Conservation (phyloP, 2,888 invertebrate species). For the Kuschelorhynchus macadamiae region DNA sequence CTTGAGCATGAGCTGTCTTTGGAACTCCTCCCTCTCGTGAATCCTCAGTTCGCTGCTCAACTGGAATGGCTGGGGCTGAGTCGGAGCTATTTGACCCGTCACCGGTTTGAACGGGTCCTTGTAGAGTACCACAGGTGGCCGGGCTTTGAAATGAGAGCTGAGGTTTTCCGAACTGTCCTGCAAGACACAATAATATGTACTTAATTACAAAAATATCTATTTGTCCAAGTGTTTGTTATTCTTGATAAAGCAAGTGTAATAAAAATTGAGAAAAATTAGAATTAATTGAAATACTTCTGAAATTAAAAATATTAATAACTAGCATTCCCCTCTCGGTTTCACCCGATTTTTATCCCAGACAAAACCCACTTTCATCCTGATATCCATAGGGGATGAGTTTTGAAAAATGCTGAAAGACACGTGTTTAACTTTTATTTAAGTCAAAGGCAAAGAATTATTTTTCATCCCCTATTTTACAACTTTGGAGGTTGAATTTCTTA, state of each 20-base stretch:
- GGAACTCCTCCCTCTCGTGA: slow-evolving; percentile 74
- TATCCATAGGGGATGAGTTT: too few species aligned
- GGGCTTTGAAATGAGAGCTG: slow-evolving; percentile 73
- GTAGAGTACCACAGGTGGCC: slow-evolving; percentile 74
- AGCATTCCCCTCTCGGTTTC: too few species aligned
- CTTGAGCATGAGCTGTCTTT: slow-evolving; percentile 72
- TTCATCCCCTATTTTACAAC: too few species aligned
- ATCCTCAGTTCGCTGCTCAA: slow-evolving; percentile 78
- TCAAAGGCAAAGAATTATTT: too few species aligned
- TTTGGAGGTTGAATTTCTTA: too few species aligned
- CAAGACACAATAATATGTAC: slow-evolving; percentile 22
- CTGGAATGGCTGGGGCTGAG: slow-evolving; percentile 71
- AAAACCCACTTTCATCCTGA: too few species aligned
- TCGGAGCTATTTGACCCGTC: slow-evolving; percentile 68
- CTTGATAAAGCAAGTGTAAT: slow-evolving; percentile 6
- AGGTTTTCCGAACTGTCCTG: slow-evolving; percentile 65
- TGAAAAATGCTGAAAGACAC: too few species aligned
- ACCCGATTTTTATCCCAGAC: too few species aligned
- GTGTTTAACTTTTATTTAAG: too few species aligned
- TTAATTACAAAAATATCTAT: slow-evolving; percentile 4
- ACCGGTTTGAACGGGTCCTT: slow-evolving; percentile 78
- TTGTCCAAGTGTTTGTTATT: background rate
- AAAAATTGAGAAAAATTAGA: background rate
- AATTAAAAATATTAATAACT: too few species aligned
- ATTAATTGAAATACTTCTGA: too few species aligned